Evolutionary conservation across 2,797 vertebrate genomes (phyloP), one percentile per base, ranked within the genome.

Genomic region (Oreortyx pictus): DNA sequence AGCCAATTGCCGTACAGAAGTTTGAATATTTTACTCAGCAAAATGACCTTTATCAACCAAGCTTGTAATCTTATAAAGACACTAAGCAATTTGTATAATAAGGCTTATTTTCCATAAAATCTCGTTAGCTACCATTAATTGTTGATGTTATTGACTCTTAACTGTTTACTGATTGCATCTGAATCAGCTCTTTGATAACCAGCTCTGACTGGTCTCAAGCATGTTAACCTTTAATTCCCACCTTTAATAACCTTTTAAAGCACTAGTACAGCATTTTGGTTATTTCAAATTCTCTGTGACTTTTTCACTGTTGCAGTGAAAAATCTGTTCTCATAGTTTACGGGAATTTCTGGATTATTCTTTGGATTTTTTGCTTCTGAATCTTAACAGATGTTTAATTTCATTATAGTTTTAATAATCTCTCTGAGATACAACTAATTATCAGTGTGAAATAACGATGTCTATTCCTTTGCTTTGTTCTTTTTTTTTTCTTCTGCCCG

Each of bases 121-220:
- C 5, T 31, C 22, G n/a, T 86, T 81, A 62, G 7, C 9, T 94
- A 61, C 61, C 27, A 88, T 66, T 72, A 92, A 75, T 84, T 95
- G 81, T 70, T 33, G 70, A 71, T 35, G 35, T 14, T 84, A 73
- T 88, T 95, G 81, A 86, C 35, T 83, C 18, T 88, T 74, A 86
- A 65, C 80, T 89, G 61, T 87, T 82, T 92, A 50, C 39, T 86
- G 46, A 79, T 86, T 92, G 20, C 35, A 76, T 56, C 14, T 50
- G 89, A 50, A 13, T 56, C 24, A 88, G 23, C 11, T 78, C 81
- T 87, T 64, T 68, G 37, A 75, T 83, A 89, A 60, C 18, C 6
- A 0, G 24, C 41, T 59, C n/a, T 83, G 62, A 61, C 2, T 88
- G 56, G 52, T 79, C 73, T 33, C 70, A 92, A 39, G 22, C 8